Base-by-base conservation (phyloP, 2,113 vertebrate species). In the Rhegmatorhina hoffmannsi region DNA sequence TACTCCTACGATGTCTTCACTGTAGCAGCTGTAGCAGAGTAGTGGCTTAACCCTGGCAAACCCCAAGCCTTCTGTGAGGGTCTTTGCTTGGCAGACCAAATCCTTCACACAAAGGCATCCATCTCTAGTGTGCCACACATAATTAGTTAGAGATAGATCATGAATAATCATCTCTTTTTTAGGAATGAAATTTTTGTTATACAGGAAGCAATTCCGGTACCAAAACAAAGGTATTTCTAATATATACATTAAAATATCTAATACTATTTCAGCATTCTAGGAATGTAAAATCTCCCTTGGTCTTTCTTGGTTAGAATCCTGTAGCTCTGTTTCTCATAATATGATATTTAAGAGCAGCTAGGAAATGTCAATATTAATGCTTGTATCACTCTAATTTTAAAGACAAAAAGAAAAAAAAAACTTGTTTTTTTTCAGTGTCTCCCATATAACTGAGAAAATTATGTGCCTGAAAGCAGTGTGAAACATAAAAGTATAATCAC, bases 281-380 rank as follows among this genome's bases (percentile, higher is more conserved):
- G 40, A 43, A 15, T 43, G 62, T 79, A 68, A 87, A 92, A 92
- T n/a, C 34, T 72, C 55, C 31, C 15, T 85, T 25, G 52, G 60
- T 72, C 69, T 59, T 94, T 63, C 31, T 90, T 89, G 58, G n/a
- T 92, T 69, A 63, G 34, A 67, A 34, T 82, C 33, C 82, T 92
- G 52, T 52, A 90, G 62, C 88, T 78, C 72, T 90, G 66, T 84
- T 90, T 94, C 69, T 75, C 14, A 75, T 95, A 95, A 92, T 62
- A 33, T 73, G 59, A 63, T 95, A 89, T 94, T 92, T 90, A 93
- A 83, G 19, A 91, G 24, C 55, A 89, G 52, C 68, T 89, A 87
- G 50, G 53, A 94, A 77, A 93, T 84, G 59, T 87, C 59, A 84
- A 13, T 93, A 90, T 94, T 76, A 93, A 90, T 90, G 18, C 63